Base-by-base conservation (phyloP, 2,797 vertebrate species). In the Nyctalus aviator region DNA sequence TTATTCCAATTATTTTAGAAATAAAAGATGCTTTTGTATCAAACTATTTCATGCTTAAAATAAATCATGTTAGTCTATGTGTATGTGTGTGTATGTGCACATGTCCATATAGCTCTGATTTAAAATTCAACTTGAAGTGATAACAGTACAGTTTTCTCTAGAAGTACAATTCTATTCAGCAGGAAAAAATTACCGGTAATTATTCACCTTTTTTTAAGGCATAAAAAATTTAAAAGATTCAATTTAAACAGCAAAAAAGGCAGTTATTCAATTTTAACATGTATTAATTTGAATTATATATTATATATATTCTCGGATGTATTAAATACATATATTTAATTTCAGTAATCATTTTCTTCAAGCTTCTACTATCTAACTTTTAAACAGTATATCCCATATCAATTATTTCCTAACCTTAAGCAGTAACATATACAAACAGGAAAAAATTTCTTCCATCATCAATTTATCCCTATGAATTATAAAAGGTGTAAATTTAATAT, bases 271-370 rank as follows among this genome's bases (percentile, higher is more conserved):
- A 84, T 88, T 95, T 81, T 41, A 92, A 88, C 46, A 91, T 75
- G 2, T 73, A 77, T 14, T 78, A 23, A 68, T 76, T 83, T 93
- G n/a, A 90, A 69, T 93, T 90, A 30, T 35, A 25, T 64, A 57
- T 73, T 59, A 14, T 14, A 48, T 12, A 46, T 48, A 14, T 96
- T 59, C 57, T 48, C 37, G 78, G 23, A 37, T 62, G 6, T 77
- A 93, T n/a, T 79, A 91, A 90, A 93, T 12, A 35, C 20, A 83
- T 44, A 78, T 76, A 90, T 17, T 94, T 84, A 91, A 87, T 68
- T 75, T 93, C 50, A 88, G 8, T 72, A 81, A 76, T 92, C 35
- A 84, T 81, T 91, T 92, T 73, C 25, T 83, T 91, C 41, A 87
- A 91, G 37, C 3, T 17, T 78, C 59, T 92, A 76, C 12, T 68